Percentiles rank a stretch among this genome's conserved stretches.
phyloP scores from a whole-genome alignment of 2,113 vertebrate genomes.

The Centropus unirufus region DNA sequence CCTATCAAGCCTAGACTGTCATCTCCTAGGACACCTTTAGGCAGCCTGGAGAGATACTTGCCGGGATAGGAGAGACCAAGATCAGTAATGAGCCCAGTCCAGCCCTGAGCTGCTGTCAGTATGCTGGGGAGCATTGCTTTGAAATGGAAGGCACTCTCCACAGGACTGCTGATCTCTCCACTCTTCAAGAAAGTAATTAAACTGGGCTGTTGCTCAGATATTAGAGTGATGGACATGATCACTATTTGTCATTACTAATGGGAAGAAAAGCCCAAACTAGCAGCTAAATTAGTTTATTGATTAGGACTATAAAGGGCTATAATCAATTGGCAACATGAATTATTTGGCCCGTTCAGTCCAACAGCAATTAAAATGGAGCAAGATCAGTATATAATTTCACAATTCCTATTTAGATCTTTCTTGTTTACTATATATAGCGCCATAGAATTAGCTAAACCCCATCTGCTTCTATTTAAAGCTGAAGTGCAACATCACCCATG shows the following conservation, averaged over 20 bases:
- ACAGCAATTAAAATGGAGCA: constrained; percentile 61
- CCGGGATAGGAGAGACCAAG: background rate
- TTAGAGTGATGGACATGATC: constrained; percentile 64
- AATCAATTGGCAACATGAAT: constrained; percentile 61
- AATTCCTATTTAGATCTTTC: constrained; percentile 70
- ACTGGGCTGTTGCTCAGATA: constrained; percentile 44
- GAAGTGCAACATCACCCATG: constrained; percentile 65
- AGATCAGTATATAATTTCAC: constrained; percentile 68
- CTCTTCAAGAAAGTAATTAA: constrained; percentile 61
- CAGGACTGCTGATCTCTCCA: constrained; percentile 7
- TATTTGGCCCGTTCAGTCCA: constrained; percentile 65
- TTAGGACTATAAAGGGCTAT: constrained; percentile 61
- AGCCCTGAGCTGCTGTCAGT: background rate
- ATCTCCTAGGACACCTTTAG: background rate
- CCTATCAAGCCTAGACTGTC: background rate
- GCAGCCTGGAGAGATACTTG: background rate
- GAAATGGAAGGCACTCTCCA: constrained; percentile 23
- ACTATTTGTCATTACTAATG: constrained; percentile 59
- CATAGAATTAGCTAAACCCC: constrained; percentile 68
- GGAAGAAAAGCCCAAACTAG: constrained; percentile 59
- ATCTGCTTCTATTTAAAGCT: constrained; percentile 74
- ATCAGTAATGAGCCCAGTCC: background rate
- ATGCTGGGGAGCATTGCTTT: background rate
- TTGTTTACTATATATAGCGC: constrained; percentile 71
- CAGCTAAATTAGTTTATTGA: constrained; percentile 72